phyloP scores from a whole-genome alignment of 1,140 invertebrate species.

The Drosophila orosa region DNA sequence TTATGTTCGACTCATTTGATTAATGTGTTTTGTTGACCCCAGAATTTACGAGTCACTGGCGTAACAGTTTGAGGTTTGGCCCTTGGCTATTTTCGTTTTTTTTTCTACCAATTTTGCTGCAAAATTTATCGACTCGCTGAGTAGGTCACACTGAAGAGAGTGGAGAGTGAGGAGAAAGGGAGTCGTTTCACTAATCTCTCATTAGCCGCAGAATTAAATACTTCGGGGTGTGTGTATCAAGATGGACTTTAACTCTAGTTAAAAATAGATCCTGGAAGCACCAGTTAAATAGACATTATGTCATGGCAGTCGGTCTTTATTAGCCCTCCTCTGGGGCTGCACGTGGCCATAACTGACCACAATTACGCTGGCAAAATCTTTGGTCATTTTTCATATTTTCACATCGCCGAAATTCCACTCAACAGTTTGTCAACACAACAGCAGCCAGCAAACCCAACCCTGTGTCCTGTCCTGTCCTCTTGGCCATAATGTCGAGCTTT shows the following conservation, averaged over 20 bases:
- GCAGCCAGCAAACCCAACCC: not conserved
- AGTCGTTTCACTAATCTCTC: constrained; percentile 31
- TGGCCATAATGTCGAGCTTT: constrained; percentile 40
- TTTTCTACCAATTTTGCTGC: constrained; percentile 2
- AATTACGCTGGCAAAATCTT: constrained; percentile 71
- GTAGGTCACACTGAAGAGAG: constrained; percentile 45
- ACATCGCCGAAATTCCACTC: constrained; percentile 57
- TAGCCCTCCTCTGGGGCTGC: constrained; percentile 7
- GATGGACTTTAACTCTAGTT: constrained; percentile 3
- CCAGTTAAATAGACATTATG: constrained; percentile 47
- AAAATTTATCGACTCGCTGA: constrained; percentile 62
- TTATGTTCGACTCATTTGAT: constrained; percentile 73
- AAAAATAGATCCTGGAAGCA: not conserved
- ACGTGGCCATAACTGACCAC: constrained; percentile 48
- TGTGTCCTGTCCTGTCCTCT: constrained; percentile 2
- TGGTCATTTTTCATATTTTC: constrained; percentile 65
- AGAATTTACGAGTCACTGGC: constrained; percentile 53
- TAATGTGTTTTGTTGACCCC: constrained; percentile 50
- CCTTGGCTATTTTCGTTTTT: constrained; percentile 7
- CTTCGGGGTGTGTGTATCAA: not conserved
- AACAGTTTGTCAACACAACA: constrained; percentile 70
- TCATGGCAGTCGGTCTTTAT: constrained; percentile 33
- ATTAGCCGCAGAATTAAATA: constrained; percentile 14
- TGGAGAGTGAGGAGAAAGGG: constrained; percentile 11
- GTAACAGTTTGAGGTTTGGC: constrained; percentile 48